Percentiles rank a stretch among this genome's conserved stretches.
Conservation (phyloP, 2,888 invertebrate genomes). For the Griposia aprilina region DNA sequence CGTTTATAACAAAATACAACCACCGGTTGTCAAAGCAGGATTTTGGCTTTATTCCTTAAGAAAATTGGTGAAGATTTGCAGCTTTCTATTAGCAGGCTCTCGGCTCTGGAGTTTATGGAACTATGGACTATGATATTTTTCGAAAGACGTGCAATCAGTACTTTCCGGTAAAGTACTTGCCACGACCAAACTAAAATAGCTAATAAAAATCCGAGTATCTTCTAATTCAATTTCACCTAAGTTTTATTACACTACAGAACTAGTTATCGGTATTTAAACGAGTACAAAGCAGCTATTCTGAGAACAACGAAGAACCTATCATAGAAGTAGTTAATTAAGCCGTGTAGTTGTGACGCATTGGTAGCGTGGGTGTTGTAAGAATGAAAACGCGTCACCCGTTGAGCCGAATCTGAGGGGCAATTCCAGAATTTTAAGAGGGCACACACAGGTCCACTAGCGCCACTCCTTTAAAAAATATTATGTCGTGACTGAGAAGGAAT, state of each 20-base stretch:
- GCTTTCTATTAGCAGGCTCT: neutral
- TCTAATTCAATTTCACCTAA: neutral
- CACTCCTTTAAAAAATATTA: no score
- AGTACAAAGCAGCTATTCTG: conserved; percentile 7
- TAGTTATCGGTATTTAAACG: neutral
- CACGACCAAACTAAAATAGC: neutral
- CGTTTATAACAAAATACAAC: neutral
- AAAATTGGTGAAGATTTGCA: no score
- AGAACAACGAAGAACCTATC: conserved; percentile 16
- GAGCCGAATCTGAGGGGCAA: neutral
- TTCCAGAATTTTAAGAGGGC: neutral
- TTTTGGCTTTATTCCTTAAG: neutral
- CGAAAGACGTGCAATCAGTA: neutral
- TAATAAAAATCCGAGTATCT: neutral
- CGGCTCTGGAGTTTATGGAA: neutral
- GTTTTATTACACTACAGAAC: neutral
- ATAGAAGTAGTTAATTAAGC: conserved; percentile 1
- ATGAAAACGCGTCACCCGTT: conserved; percentile 14
- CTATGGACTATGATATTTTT: neutral
- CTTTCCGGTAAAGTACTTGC: neutral
- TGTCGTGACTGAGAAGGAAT: no score
- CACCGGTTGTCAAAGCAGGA: no score
- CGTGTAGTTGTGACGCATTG: conserved; percentile 19
- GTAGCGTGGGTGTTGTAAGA: conserved; percentile 43
- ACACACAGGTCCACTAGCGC: no score